Conservation (phyloP, 2,113 vertebrate species). For the Barnardius zonarius region DNA sequence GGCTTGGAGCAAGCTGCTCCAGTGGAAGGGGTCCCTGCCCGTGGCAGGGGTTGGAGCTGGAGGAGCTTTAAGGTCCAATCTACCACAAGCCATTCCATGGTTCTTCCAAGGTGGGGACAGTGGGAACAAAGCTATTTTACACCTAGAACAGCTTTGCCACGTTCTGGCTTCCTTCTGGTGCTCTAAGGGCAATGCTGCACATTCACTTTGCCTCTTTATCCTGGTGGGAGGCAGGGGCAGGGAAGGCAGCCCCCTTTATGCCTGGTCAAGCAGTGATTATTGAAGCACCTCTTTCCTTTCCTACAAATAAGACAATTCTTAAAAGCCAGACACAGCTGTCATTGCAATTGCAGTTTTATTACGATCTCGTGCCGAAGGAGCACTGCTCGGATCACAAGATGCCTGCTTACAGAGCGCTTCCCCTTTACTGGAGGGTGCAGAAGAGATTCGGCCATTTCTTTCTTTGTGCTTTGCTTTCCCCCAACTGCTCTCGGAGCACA, state of each 20-base stretch:
- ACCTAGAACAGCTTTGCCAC: neutral
- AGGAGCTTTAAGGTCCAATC: neutral
- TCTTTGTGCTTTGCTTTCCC: neutral
- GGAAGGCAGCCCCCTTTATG: neutral
- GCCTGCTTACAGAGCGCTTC: fast-evolving
- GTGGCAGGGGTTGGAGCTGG: neutral
- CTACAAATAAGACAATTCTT: fast-evolving
- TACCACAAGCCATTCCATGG: neutral
- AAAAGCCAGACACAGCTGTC: neutral
- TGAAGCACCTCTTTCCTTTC: neutral
- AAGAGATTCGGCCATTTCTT: neutral
- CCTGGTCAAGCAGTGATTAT: fast-evolving
- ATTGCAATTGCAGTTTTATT: conserved; percentile 11
- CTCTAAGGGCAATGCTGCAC: neutral
- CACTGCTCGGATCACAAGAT: neutral
- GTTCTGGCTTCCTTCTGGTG: neutral
- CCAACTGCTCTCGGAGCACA: neutral
- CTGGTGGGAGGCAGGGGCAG: neutral
- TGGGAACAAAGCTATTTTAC: fast-evolving
- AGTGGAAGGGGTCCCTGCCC: neutral
- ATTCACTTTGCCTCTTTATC: too few relatives aligned
- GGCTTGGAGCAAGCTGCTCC: neutral
- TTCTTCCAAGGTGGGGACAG: neutral
- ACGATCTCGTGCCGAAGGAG: neutral
- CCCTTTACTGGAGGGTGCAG: neutral